phyloP scores from a whole-genome alignment of 2,888 invertebrate genomes.

The Drosophila diplacantha region DNA sequence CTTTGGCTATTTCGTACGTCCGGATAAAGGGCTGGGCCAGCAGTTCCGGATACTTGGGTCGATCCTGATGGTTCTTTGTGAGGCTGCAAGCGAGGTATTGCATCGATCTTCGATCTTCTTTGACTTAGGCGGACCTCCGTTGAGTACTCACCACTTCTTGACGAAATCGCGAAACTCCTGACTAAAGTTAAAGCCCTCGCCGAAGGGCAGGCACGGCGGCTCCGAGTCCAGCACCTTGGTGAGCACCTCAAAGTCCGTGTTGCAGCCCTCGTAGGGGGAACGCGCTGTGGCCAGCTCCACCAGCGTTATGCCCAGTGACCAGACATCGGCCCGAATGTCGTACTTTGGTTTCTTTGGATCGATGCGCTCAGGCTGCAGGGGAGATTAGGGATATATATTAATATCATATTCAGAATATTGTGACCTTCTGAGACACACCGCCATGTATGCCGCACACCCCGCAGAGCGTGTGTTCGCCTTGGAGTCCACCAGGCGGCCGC shows the following conservation, averaged over 20 bases:
- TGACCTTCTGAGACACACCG: conserved; percentile 81
- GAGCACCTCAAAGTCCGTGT: conserved; percentile 98
- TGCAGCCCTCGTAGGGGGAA: conserved; percentile 96
- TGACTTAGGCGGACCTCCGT: background rate
- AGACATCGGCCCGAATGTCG: conserved; percentile 99
- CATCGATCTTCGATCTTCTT: background rate
- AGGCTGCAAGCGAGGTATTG: conserved; percentile 80
- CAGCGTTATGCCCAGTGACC: conserved; percentile 97
- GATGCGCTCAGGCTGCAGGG: conserved; percentile 93
- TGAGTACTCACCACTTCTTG: conserved; percentile 86
- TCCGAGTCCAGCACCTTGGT: conserved; percentile 93
- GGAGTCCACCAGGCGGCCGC: conserved; percentile 97
- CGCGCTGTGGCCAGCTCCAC: conserved; percentile 98
- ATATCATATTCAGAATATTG: background rate
- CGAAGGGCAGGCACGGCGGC: conserved; percentile 90
- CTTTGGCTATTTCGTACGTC: conserved; percentile 84
- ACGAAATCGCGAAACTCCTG: conserved; percentile 94
- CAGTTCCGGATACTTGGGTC: conserved; percentile 95
- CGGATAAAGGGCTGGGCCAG: conserved; percentile 93
- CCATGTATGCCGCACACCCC: conserved; percentile 99
- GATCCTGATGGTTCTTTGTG: conserved; percentile 93
- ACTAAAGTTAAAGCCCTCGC: conserved; percentile 82
- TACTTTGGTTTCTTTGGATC: conserved; percentile 97
- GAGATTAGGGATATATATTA: background rate
- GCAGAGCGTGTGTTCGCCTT: conserved; percentile 98